Conservation (phyloP, 2,888 invertebrate species). For the Trichopoda pennipes region DNA sequence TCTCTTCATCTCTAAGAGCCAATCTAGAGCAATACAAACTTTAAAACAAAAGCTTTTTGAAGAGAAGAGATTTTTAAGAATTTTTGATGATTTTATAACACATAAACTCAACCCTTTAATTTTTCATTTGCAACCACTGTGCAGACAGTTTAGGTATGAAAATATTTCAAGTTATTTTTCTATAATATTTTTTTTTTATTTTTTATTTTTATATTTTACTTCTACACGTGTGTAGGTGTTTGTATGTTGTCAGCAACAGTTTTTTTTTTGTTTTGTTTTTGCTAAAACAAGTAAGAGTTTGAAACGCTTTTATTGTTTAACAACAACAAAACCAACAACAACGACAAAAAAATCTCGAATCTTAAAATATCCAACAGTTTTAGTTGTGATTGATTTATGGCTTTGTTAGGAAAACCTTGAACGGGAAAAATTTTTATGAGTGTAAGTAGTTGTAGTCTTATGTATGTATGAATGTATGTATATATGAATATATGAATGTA, state of each 20-base stretch:
- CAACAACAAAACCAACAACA: too few species aligned
- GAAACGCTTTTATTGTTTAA: conserved; percentile 44
- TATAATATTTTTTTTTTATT: conserved; percentile 19
- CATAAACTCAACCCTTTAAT: neutral
- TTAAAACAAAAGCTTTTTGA: too few species aligned
- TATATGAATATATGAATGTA: neutral
- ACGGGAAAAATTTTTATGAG: conserved; percentile 33
- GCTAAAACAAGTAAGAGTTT: conserved; percentile 48
- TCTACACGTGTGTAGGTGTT: conserved; percentile 65
- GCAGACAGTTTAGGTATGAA: conserved; percentile 43
- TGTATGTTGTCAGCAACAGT: conserved; percentile 58
- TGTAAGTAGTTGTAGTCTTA: conserved; percentile 18
- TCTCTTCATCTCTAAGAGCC: too few species aligned
- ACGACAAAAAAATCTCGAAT: conserved; percentile 30
- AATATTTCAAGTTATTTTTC: conserved; percentile 48
- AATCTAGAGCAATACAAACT: too few species aligned
- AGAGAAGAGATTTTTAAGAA: too few species aligned
- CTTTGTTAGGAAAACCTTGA: conserved; percentile 57
- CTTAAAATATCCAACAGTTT: conserved; percentile 57
- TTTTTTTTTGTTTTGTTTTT: conserved; percentile 41
- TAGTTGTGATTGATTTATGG: conserved; percentile 63
- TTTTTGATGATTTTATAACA: too few species aligned
- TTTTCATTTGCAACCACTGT: conserved; percentile 24
- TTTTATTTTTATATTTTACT: conserved; percentile 51
- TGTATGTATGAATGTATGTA: neutral